Evolutionary conservation across 2,113 vertebrate genomes (phyloP).

Genomic region (Circaetus gallicus): DNA sequence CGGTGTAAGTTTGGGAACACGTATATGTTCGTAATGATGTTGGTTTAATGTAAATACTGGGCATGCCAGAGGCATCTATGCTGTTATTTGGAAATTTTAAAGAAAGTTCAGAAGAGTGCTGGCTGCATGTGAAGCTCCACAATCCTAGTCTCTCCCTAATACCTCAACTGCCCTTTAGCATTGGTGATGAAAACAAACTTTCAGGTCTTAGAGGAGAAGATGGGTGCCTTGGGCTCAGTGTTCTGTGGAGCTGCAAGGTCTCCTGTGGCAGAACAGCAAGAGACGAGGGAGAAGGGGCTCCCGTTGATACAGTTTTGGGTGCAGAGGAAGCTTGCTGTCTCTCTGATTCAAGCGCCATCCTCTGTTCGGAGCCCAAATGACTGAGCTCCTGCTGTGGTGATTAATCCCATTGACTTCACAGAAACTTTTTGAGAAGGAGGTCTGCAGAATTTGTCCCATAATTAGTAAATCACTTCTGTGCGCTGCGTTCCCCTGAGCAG

Average conservation of each 20-base stretch:
- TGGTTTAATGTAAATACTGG: constrained; percentile 20
- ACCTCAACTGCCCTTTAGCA: neutral
- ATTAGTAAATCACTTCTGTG: constrained; percentile 24
- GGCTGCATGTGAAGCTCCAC: neutral
- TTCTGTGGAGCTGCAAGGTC: neutral
- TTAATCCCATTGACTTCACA: constrained; percentile 37
- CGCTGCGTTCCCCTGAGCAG: neutral
- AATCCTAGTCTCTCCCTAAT: neutral
- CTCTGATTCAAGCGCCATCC: neutral
- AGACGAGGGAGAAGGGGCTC: neutral
- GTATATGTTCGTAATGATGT: neutral
- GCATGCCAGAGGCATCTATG: neutral
- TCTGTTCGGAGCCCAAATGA: neutral
- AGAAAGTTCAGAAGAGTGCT: neutral
- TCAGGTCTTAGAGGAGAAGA: neutral
- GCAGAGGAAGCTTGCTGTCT: neutral
- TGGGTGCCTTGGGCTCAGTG: accelerated
- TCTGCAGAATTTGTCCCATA: constrained; percentile 35
- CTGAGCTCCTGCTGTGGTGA: neutral
- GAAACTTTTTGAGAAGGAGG: neutral
- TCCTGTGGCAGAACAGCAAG: accelerated
- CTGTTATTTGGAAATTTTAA: neutral
- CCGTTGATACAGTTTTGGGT: neutral
- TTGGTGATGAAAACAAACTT: neutral
- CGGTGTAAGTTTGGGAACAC: neutral